Evolutionary conservation across 2,888 invertebrate species (phyloP).

Genomic region (Theretra japonica): DNA sequence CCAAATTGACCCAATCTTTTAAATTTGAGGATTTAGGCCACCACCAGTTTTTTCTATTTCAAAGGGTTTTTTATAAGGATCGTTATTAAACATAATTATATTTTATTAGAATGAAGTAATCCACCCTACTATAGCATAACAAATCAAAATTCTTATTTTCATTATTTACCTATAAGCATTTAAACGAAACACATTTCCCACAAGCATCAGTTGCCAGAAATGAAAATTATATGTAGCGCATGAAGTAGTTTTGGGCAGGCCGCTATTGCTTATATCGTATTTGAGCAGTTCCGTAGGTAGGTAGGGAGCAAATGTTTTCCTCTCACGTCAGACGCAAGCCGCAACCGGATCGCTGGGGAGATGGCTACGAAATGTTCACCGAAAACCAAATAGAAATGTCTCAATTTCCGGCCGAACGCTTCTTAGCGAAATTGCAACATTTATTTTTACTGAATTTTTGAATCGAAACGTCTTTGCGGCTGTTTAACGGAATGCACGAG

Average conservation of each 20-base stretch:
- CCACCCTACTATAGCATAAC: no score
- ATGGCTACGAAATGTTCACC: conserved; percentile 72
- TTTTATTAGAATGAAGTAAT: no score
- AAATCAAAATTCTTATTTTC: no score
- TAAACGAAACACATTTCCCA: no score
- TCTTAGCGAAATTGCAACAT: conserved; percentile 62
- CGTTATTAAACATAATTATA: no score
- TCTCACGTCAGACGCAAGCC: conserved; percentile 47
- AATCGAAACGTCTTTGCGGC: conserved; percentile 52
- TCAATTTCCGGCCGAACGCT: conserved; percentile 76
- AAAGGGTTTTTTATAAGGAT: no score
- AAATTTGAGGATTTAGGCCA: no score
- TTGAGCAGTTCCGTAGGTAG: conserved; percentile 48
- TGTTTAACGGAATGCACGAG: conserved; percentile 6
- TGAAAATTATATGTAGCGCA: not conserved
- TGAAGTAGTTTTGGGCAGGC: not conserved
- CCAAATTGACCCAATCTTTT: no score
- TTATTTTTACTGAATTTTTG: conserved; percentile 59
- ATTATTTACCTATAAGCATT: no score
- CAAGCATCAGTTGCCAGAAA: not conserved
- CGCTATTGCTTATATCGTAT: conserved; percentile 17
- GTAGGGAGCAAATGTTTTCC: conserved; percentile 60
- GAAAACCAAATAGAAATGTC: conserved; percentile 80
- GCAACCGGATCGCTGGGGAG: conserved; percentile 66
- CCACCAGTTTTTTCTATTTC: no score